Conservation (phyloP, 2,888 invertebrate genomes). For the Steinernema scapterisci region DNA sequence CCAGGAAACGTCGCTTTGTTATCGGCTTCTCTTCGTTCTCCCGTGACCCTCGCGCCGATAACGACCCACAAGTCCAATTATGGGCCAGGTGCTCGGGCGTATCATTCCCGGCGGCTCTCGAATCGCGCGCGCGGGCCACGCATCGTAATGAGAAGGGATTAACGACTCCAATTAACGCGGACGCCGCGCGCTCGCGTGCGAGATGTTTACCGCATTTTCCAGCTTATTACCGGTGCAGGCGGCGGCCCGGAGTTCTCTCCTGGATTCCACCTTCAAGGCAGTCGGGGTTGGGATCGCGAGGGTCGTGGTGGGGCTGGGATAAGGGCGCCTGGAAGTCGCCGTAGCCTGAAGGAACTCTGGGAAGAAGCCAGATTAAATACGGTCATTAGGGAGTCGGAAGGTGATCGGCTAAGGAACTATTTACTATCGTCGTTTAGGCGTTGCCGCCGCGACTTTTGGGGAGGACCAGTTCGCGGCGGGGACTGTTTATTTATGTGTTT, state of each 20-base stretch:
- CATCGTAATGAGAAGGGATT: constrained; percentile 31
- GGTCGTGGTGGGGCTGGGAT: not conserved
- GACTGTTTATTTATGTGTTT: constrained; percentile 9
- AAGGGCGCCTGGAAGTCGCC: not conserved
- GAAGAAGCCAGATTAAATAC: constrained; percentile 4
- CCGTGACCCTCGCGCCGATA: not conserved
- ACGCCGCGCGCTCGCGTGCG: constrained; percentile 25
- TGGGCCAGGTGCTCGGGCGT: constrained; percentile 8
- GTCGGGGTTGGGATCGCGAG: not conserved
- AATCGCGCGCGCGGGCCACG: not conserved
- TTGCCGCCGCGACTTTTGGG: constrained; percentile 18
- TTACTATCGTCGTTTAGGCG: not conserved
- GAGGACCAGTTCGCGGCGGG: not conserved
- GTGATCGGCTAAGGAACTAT: not conserved
- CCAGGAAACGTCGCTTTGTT: not conserved
- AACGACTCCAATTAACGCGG: constrained; percentile 26
- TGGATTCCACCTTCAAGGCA: not conserved
- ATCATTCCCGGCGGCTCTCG: constrained; percentile 3
- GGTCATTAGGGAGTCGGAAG: not conserved
- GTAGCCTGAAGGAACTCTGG: not conserved
- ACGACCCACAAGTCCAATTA: not conserved
- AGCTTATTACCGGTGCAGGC: not conserved
- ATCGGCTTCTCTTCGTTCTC: not conserved
- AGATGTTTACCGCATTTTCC: constrained; percentile 25
- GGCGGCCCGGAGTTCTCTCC: not conserved